These are phyloP conservation scores for Atta colombica DNA, from an alignment of 1,140 invertebrate species.

Conservation along the genomic window DNA sequence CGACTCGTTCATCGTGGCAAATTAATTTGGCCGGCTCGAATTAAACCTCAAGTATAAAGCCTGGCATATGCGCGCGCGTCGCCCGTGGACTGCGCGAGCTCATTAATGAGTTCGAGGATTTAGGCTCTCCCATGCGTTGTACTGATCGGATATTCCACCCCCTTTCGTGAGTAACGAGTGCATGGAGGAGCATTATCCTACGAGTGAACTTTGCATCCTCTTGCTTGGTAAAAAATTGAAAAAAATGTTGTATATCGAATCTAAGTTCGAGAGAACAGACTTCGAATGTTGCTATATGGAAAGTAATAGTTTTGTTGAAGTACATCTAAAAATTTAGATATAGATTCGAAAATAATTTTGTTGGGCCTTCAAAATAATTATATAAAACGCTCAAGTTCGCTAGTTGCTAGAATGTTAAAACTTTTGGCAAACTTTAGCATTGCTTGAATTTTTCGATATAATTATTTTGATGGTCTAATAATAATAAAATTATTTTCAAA, in stretches of 20 bases:
- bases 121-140: conserved; percentile 78
- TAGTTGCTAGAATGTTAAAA: no score
- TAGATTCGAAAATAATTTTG: no score
- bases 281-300: neutral
- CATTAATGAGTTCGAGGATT: conserved; percentile 84
- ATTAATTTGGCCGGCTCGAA: conserved; percentile 83
- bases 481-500: no score
- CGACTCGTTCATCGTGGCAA: conserved; percentile 83
- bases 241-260: neutral
- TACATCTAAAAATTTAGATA: no score
- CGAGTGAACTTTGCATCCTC: conserved; percentile 10
- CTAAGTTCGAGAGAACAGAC: neutral
- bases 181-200: conserved; percentile 32
- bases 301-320: no score
- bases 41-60: conserved; percentile 84
- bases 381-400: no score
- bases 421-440: no score
- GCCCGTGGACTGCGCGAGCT: conserved; percentile 69
- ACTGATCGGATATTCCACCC: conserved; percentile 66
- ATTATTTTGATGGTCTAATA: no score
- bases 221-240: conserved; percentile 24
- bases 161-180: conserved; percentile 47
- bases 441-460: no score
- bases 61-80: conserved; percentile 64
- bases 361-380: no score